Evolutionary conservation across 1,140 invertebrate species (phyloP).

Genomic region (Lanistes nyassanus): DNA sequence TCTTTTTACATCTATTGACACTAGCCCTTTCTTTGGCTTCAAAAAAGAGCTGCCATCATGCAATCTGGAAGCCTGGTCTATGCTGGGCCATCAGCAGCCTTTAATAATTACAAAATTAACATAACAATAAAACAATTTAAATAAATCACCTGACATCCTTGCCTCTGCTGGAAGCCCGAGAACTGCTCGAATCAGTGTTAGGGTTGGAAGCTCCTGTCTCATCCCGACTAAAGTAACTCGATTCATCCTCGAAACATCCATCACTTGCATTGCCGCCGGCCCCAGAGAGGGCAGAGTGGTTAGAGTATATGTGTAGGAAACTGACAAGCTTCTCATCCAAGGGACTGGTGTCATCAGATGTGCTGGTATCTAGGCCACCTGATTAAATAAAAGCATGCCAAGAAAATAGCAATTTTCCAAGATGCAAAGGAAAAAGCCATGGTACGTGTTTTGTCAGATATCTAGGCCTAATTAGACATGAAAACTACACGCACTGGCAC

Average conservation of each 20-base stretch:
- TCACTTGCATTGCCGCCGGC: slow-evolving; percentile 2
- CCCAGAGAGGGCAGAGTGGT: background rate
- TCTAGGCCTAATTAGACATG: no score
- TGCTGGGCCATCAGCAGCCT: background rate
- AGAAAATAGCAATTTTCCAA: no score
- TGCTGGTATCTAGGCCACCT: slow-evolving; percentile 1
- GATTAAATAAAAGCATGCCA: background rate
- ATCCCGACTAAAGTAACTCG: slow-evolving; percentile 34
- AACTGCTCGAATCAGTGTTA: slow-evolving; percentile 13
- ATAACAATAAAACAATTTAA: background rate
- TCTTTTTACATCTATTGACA: no score
- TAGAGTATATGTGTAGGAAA: background rate
- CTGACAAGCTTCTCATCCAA: background rate
- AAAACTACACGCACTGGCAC: no score
- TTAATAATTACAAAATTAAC: background rate
- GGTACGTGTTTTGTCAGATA: no score
- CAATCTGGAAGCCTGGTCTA: background rate
- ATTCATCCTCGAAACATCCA: slow-evolving; percentile 28
- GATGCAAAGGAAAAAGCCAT: no score
- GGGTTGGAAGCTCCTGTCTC: slow-evolving; percentile 15
- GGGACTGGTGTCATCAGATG: background rate
- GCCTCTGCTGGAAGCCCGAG: background rate
- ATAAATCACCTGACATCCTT: background rate
- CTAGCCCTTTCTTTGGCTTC: no score
- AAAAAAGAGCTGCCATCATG: background rate